These are phyloP conservation scores for Mirounga angustirostris DNA, from an alignment of 2,113 vertebrate species.

Conservation along the genomic window DNA sequence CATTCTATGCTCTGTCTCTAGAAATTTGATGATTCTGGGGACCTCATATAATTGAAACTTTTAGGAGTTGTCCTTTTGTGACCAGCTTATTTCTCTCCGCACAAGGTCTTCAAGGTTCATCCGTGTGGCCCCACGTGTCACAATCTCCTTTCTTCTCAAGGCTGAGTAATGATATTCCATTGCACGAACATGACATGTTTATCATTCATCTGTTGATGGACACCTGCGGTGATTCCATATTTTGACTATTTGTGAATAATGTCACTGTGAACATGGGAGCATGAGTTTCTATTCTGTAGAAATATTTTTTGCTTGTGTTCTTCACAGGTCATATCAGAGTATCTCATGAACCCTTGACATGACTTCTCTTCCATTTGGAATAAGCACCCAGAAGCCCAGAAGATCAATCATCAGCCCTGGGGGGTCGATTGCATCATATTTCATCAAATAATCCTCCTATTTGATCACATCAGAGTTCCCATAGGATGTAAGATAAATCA, in stretches of 20 bases:
- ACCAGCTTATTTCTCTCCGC: background rate
- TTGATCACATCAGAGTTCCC: background rate
- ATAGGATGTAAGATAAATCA: background rate
- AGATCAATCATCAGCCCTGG: background rate
- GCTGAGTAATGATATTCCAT: background rate
- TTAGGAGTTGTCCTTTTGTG: background rate
- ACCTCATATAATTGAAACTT: background rate
- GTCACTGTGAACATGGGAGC: background rate
- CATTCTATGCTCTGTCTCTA: background rate
- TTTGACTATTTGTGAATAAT: background rate
- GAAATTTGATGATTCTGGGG: background rate
- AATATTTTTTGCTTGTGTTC: background rate
- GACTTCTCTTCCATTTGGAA: background rate
- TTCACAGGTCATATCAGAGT: constrained; percentile 58
- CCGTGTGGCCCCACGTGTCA: background rate
- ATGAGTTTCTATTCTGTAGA: background rate
- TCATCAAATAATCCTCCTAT: background rate
- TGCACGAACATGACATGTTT: background rate
- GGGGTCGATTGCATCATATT: background rate
- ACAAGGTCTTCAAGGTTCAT: background rate
- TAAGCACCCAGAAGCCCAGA: background rate
- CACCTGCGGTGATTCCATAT: background rate
- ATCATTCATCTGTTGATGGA: background rate
- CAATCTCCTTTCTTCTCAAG: background rate
- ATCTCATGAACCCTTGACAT: background rate